These are phyloP conservation scores for Achlya flavicornis DNA, from an alignment of 2,888 invertebrate genomes.

Conservation along the genomic window DNA sequence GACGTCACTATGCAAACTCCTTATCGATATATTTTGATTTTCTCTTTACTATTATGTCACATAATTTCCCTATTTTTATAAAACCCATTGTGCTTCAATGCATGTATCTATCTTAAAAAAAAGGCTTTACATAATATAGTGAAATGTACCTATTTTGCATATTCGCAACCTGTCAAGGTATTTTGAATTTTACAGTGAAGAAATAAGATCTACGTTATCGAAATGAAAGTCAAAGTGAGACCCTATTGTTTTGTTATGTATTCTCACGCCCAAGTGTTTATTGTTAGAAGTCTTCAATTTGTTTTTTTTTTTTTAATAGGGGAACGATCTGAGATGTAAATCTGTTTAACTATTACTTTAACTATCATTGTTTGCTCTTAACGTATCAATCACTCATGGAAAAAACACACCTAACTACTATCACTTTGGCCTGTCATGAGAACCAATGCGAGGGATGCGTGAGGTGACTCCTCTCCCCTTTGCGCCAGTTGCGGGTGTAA, in stretches of 20 bases:
- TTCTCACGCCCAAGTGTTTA: constrained; percentile 42
- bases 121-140: constrained; percentile 42
- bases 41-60: not conserved
- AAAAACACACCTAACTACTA: not conserved
- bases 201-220: constrained; percentile 18
- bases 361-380: constrained; percentile 2
- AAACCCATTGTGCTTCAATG: not conserved
- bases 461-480: too few relatives aligned
- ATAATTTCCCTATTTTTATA: not conserved
- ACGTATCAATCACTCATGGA: not conserved
- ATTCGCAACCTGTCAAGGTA: constrained; percentile 12
- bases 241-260: constrained; percentile 38
- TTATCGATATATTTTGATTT: too few relatives aligned
- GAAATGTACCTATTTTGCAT: constrained; percentile 46
- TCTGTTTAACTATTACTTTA: not conserved
- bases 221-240: constrained; percentile 28
- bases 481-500: too few relatives aligned
- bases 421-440: not conserved
- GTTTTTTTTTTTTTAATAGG: not conserved
- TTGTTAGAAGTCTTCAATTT: constrained; percentile 11
- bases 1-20: too few relatives aligned
- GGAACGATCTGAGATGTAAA: constrained; percentile 13
- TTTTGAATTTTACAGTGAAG: constrained; percentile 26
- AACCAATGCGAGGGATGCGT: not conserved
- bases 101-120: constrained; percentile 22